phyloP scores from a whole-genome alignment of 2,113 vertebrate genomes.

The Lophura nycthemera region DNA sequence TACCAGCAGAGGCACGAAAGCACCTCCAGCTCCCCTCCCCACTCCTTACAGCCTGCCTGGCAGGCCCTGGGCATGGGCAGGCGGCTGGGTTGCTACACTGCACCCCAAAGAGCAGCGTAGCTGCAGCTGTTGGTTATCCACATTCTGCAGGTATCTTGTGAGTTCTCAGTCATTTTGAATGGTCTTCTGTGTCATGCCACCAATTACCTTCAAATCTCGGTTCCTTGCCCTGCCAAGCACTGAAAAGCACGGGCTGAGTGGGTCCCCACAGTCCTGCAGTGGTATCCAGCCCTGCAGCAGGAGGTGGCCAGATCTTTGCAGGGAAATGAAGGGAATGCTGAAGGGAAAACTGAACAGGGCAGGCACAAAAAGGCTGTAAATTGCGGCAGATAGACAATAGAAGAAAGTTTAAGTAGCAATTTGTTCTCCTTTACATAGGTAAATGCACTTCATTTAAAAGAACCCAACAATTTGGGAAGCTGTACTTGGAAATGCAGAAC shows the following conservation, averaged over 20 bases:
- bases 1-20: background rate
- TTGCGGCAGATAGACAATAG: conserved; percentile 68
- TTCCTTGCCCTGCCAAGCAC: background rate
- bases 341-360: conserved; percentile 68
- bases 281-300: background rate
- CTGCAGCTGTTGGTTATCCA: background rate
- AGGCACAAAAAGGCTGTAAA: conserved; percentile 64
- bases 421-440: conserved; percentile 60
- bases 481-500: conserved; percentile 18
- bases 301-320: conserved; percentile 58
- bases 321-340: conserved; percentile 69
- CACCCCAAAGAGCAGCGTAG: too few species aligned
- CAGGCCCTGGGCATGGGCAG: background rate
- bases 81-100: background rate
- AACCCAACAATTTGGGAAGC: conserved; percentile 13
- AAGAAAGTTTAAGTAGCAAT: conserved; percentile 72
- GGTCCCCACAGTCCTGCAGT: background rate
- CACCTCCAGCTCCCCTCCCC: background rate
- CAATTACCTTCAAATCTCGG: background rate
- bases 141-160: background rate
- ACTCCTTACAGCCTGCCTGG: too few species aligned
- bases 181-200: background rate
- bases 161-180: background rate
- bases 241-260: background rate
- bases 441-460: conserved; percentile 36